Evolutionary conservation across 2,888 invertebrate genomes (phyloP).

Genomic region (Elgonia sp.): DNA sequence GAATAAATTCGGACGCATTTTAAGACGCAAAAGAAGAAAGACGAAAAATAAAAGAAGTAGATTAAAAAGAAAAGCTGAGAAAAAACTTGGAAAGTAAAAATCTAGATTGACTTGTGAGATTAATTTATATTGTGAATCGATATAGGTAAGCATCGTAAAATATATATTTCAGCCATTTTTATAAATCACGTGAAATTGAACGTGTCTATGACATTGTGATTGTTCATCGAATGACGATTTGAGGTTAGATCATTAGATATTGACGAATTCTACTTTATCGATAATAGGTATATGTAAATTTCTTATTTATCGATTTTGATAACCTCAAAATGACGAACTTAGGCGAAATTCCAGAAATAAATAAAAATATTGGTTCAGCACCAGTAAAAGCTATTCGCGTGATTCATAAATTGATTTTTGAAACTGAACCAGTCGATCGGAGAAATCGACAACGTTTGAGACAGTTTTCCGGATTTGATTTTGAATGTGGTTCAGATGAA

Average conservation of each 20-base stretch:
- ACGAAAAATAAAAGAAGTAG: background rate
- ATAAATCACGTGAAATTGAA: background rate
- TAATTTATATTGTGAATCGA: no score
- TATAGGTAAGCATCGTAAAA: no score
- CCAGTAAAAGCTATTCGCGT: constrained; percentile 17
- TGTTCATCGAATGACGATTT: background rate
- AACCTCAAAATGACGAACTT: constrained; percentile 5
- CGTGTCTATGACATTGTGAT: background rate
- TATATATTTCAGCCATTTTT: no score
- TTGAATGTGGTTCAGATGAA: constrained; percentile 41
- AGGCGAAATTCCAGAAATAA: constrained; percentile 13
- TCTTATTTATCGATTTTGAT: background rate
- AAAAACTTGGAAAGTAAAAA: no score
- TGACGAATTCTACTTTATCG: background rate
- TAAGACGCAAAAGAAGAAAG: background rate
- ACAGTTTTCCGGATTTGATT: constrained; percentile 60
- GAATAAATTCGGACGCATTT: background rate
- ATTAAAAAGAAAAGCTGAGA: no score
- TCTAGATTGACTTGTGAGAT: no score
- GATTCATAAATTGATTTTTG: constrained; percentile 58
- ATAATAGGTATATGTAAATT: background rate
- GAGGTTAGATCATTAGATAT: background rate
- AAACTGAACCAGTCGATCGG: constrained; percentile 43
- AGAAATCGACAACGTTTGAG: constrained; percentile 58
- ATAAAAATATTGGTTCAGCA: constrained; percentile 41